Percentiles rank a stretch among this genome's conserved stretches.
phyloP scores from a whole-genome alignment of 92 coral and sea anemone genomes.

The Umimayanthus chanpuru region DNA sequence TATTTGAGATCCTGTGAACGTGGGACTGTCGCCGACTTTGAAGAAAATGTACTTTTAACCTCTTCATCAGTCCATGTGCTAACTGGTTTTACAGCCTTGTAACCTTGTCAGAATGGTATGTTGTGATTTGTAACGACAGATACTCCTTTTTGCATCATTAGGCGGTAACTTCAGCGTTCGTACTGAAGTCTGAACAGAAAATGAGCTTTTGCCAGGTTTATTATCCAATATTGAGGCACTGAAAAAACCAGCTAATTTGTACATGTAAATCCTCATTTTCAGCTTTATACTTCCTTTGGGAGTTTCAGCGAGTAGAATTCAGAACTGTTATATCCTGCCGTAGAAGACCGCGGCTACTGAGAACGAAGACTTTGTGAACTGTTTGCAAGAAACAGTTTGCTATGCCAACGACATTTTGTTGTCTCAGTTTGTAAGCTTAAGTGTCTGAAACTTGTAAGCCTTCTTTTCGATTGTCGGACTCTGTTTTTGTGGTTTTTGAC shows the following conservation, averaged over 20 bases:
- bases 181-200: no score
- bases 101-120: constrained; percentile 23
- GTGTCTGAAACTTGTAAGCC: neutral
- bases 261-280: neutral
- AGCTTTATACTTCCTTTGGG: neutral
- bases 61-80: neutral
- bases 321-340: no score
- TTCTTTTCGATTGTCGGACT: neutral
- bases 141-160: neutral
- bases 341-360: neutral
- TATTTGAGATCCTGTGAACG: neutral
- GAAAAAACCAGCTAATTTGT: neutral
- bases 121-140: neutral
- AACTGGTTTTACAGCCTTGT: neutral
- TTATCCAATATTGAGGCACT: neutral
- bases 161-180: neutral
- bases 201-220: neutral
- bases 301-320: neutral
- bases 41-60: neutral
- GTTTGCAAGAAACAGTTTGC: neutral
- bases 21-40: neutral
- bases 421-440: neutral
- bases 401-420: neutral
- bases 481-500: neutral
- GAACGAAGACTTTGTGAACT: neutral